A percentile compares a stretch with the other conserved stretches of the same genome.
phyloP scores from a whole-genome alignment of 1,140 invertebrate genomes.

The Apolygus lucorum region DNA sequence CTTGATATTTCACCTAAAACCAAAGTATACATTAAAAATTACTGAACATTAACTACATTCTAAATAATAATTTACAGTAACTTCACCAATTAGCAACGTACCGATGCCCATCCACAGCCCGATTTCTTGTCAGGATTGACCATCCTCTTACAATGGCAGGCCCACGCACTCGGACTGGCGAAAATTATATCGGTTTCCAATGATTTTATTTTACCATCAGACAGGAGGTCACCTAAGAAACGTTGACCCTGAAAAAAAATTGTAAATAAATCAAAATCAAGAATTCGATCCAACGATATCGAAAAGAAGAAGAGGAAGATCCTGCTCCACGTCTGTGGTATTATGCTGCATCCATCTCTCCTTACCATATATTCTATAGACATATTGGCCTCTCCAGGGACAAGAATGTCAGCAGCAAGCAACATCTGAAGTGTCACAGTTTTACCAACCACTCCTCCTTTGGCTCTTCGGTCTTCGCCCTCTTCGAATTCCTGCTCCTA shows the following conservation, averaged over 20 bases:
- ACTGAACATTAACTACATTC: neutral
- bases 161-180: slow-evolving; percentile 84
- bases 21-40: neutral
- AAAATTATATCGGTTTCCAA: slow-evolving; percentile 80
- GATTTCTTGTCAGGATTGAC: slow-evolving; percentile 86
- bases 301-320: too few species aligned
- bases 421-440: slow-evolving; percentile 77
- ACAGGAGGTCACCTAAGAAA: slow-evolving; percentile 75
- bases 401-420: slow-evolving; percentile 67
- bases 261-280: slow-evolving; percentile 23
- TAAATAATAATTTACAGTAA: neutral
- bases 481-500: slow-evolving; percentile 25
- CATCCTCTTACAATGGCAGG: slow-evolving; percentile 80
- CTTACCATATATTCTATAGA: slow-evolving; percentile 79
- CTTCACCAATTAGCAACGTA: slow-evolving; percentile 38
- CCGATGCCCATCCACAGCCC: slow-evolving; percentile 82
- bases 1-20: slow-evolving; percentile 57
- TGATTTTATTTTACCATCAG: slow-evolving; percentile 80
- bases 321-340: too few species aligned
- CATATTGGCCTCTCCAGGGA: slow-evolving; percentile 69
- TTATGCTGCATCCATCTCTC: neutral
- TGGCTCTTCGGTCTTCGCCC: slow-evolving; percentile 17
- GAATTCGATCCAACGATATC: too few species aligned
- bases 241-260: slow-evolving; percentile 61
- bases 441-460: slow-evolving; percentile 47